A percentile compares a stretch with the other conserved stretches of the same genome.
Evolutionary conservation across 2,888 invertebrate genomes (phyloP).

Genomic region (Chaitophorus viminalis): DNA sequence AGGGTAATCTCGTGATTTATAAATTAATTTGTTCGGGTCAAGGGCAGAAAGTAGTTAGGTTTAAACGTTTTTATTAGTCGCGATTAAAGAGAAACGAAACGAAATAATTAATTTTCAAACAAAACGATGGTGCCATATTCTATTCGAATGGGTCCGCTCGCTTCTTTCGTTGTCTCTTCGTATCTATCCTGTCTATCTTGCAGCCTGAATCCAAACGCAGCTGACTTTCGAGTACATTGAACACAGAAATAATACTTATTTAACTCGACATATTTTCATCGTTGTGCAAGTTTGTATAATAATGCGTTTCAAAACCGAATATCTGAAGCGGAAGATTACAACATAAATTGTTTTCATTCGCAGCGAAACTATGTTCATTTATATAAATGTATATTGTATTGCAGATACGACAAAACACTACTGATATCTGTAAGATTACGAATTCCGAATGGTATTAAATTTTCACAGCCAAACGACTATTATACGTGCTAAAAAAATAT

Average conservation of each 20-base stretch:
- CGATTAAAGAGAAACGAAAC: constrained; percentile 11
- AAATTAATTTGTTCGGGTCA: constrained; percentile 20
- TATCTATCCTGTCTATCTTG: constrained; percentile 28
- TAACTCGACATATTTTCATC: constrained; percentile 43
- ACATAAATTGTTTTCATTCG: background rate
- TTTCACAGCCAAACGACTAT: background rate
- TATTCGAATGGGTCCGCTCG: background rate
- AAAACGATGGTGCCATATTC: constrained; percentile 10
- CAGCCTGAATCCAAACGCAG: background rate
- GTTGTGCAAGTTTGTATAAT: background rate
- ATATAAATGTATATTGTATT: background rate
- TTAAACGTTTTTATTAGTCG: background rate
- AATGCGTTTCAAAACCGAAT: background rate
- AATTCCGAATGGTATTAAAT: background rate
- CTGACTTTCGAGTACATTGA: constrained; percentile 44
- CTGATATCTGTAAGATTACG: background rate
- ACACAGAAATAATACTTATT: constrained; percentile 36
- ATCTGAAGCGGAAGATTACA: constrained; percentile 5
- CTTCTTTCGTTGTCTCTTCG: background rate
- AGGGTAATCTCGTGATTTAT: background rate
- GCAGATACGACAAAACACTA: background rate
- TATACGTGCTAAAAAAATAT: background rate
- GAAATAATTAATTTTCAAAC: constrained; percentile 12
- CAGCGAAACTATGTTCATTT: background rate
- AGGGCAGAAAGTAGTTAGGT: background rate